A percentile compares a stretch with the other conserved stretches of the same genome.
Evolutionary conservation across 2,797 vertebrate genomes (phyloP).

Genomic region (Nannoperca obscura): DNA sequence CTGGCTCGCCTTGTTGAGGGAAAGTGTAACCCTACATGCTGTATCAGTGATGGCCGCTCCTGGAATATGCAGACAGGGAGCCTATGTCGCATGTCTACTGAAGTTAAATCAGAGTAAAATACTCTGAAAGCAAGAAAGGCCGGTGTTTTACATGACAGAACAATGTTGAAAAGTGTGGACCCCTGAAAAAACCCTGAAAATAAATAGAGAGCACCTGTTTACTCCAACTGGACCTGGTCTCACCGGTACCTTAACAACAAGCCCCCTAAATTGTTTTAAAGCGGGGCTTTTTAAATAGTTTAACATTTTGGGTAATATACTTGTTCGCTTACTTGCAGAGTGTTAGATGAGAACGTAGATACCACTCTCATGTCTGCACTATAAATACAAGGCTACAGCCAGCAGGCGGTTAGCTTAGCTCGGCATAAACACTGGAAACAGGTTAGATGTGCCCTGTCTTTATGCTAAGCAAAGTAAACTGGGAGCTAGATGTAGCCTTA

Average conservation of each 20-base stretch:
- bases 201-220: no score
- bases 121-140: neutral
- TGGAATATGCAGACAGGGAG: conserved; percentile 30
- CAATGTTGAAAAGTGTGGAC: neutral
- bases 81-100: conserved; percentile 38
- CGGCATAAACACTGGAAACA: neutral
- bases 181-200: neutral
- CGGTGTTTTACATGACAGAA: neutral
- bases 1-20: conserved; percentile 47
- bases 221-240: no score
- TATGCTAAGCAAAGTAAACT: neutral
- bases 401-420: neutral
- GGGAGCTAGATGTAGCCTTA: neutral
- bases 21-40: conserved; percentile 56
- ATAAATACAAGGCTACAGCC: neutral
- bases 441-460: neutral
- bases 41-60: conserved; percentile 43
- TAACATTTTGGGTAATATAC: conserved; percentile 3
- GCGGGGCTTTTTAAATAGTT: neutral
- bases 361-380: neutral
- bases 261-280: neutral
- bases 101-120: conserved; percentile 30
- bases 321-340: conserved; percentile 6
- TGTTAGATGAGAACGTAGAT: neutral
- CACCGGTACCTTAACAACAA: no score